These are phyloP conservation scores for Sceloporus undulatus DNA, from an alignment of 2,113 vertebrate genomes.

Conservation along the genomic window DNA sequence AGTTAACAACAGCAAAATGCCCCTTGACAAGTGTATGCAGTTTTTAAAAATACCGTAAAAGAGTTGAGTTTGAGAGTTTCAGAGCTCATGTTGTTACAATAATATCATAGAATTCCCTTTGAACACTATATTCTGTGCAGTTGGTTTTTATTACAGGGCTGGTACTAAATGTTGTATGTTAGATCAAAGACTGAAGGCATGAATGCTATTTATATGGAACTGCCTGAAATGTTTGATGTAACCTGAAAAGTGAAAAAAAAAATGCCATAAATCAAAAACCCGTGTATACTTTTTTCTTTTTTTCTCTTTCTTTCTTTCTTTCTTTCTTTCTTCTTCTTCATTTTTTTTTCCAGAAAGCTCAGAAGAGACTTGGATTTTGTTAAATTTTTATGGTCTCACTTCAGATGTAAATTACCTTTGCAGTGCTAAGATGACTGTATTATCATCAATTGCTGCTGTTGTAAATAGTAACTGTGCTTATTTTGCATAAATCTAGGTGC, in stretches of 20 bases:
- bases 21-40: not conserved
- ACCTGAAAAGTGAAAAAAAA: not conserved
- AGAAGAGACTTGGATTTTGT: not conserved
- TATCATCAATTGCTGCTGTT: not conserved
- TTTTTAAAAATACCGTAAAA: conserved; percentile 12
- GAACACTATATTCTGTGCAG: conserved; percentile 7
- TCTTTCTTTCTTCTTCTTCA: too few relatives aligned
- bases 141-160: conserved; percentile 19
- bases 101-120: not conserved
- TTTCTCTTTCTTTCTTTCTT: too few relatives aligned
- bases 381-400: not conserved
- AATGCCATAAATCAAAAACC: not conserved
- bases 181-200: not conserved
- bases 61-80: conserved; percentile 1
- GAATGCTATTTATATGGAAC: conserved; percentile 16
- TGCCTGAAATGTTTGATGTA: conserved; percentile 16
- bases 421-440: not conserved
- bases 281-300: too few relatives aligned
- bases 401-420: not conserved
- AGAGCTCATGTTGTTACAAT: not conserved
- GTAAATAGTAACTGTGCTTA: not conserved
- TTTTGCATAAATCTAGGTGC: not conserved
- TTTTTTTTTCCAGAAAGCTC: not conserved
- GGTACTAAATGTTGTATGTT: conserved; percentile 8
- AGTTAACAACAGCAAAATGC: not conserved